phyloP scores from a whole-genome alignment of 2,888 invertebrate species.

The Neelides folsomi region DNA sequence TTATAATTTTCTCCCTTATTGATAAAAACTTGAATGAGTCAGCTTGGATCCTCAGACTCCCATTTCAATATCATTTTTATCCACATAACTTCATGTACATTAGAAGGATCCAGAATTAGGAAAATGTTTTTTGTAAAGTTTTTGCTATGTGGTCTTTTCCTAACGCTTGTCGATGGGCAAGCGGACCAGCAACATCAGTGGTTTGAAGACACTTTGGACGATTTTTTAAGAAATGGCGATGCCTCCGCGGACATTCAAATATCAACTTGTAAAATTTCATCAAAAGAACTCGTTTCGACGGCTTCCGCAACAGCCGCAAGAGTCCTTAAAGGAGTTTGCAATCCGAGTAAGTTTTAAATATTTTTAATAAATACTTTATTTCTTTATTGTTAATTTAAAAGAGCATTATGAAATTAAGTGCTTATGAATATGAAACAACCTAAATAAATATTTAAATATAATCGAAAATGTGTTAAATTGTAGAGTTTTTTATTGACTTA shows the following conservation, averaged over 20 bases:
- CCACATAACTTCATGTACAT: no score
- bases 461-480: no score
- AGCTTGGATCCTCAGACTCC: no score
- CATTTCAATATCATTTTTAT: no score
- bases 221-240: constrained; percentile 29
- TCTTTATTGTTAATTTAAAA: background rate
- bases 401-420: background rate
- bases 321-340: constrained; percentile 39
- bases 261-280: constrained; percentile 38
- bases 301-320: constrained; percentile 39
- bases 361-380: background rate
- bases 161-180: background rate
- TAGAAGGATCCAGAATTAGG: no score
- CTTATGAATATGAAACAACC: background rate
- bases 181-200: constrained; percentile 15
- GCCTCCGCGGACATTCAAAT: constrained; percentile 37
- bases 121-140: no score
- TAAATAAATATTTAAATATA: no score
- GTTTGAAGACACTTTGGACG: constrained; percentile 31
- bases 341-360: constrained; percentile 33
- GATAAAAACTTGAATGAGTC: no score
- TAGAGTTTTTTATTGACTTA: no score
- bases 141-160: no score
- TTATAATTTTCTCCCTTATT: no score
- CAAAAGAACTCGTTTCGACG: constrained; percentile 38